Evolutionary conservation across 2,888 invertebrate species (phyloP).

Genomic region (Chalcis sispes): DNA sequence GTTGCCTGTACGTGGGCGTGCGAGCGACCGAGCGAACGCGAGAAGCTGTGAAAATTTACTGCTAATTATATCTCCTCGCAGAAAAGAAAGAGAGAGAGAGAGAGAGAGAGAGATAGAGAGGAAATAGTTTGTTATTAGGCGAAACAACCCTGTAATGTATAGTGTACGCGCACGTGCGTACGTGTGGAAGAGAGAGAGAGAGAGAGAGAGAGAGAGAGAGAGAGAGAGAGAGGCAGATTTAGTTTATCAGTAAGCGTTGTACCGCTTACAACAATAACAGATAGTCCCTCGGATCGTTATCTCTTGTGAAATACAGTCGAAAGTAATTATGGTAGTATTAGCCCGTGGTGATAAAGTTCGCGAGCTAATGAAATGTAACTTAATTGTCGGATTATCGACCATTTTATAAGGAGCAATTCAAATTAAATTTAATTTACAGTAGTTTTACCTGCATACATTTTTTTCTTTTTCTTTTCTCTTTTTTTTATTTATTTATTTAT

Average conservation of each 20-base stretch:
- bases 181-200: too few relatives aligned
- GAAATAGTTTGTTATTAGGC: constrained; percentile 43
- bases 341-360: constrained; percentile 23
- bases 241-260: constrained; percentile 45
- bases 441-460: constrained; percentile 10
- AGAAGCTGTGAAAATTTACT: constrained; percentile 58
- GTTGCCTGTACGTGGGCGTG: constrained; percentile 21
- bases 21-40: constrained; percentile 31
- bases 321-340: constrained; percentile 45
- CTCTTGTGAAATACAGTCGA: constrained; percentile 37
- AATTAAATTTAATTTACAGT: constrained; percentile 34
- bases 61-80: constrained; percentile 58
- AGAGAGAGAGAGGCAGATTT: constrained; percentile 42
- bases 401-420: constrained; percentile 41
- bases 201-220: constrained; percentile 32
- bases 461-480: too few relatives aligned
- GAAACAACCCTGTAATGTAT: too few relatives aligned
- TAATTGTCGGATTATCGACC: constrained; percentile 52
- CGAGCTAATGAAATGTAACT: constrained; percentile 55
- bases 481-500: neutral
- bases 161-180: too few relatives aligned
- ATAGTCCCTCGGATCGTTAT: constrained; percentile 47
- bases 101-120: constrained; percentile 44
- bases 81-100: constrained; percentile 33
- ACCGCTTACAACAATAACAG: constrained; percentile 45